Evolutionary conservation across 2,888 invertebrate genomes (phyloP), one percentile per base, ranked within the genome.

Genomic region (Drosophila flavopinicola): DNA sequence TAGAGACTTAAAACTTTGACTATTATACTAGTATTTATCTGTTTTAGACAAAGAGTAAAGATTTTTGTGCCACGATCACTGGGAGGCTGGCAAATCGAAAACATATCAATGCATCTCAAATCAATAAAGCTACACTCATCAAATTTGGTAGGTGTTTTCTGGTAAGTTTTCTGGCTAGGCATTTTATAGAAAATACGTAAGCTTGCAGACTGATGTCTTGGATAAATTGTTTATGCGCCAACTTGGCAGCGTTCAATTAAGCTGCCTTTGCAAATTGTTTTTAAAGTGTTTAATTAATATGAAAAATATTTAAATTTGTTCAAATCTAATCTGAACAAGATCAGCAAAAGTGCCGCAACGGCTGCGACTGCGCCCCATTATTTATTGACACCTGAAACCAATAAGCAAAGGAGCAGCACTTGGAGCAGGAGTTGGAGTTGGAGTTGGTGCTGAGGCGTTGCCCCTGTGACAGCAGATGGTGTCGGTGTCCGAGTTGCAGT

Each of bases 331-430:
- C 88, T 85, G 78, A 87, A 84, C 89, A 84, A 77, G 87, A 88
- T 88, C 90, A 82, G 88, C 85, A 75, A n/a, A n/a, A 78, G 87
- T 85, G 88, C 84, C 80, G 78, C 76, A 66, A 44, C 67, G 51
- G 25, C 64, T 52, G 44, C 52, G 42, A 20, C 20, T 20, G 2
- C 4, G 20, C 20, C 78, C 87, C 85, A 88, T 89, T 90, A 90
- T 89, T 89, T 90, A 89, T 89, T 88, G 89, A 90, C 87, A 89
- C 88, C 88, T 83, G 90, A 89, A 89, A 90, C 89, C 90, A 61
- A 66, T 67, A 70, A 70, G 70, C 76, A 64, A 56, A 52, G 32
- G 32, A 15, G 35, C 53, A n/a, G n/a, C n/a, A n/a, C n/a, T n/a
- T 30, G 52, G 1, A n/a, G 38, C 52, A 41, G 32, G 9, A 30